Evolutionary conservation across 2,797 vertebrate species (phyloP), one percentile per base, ranked within the genome.

Genomic region (Platyrinchus mystaceus): DNA sequence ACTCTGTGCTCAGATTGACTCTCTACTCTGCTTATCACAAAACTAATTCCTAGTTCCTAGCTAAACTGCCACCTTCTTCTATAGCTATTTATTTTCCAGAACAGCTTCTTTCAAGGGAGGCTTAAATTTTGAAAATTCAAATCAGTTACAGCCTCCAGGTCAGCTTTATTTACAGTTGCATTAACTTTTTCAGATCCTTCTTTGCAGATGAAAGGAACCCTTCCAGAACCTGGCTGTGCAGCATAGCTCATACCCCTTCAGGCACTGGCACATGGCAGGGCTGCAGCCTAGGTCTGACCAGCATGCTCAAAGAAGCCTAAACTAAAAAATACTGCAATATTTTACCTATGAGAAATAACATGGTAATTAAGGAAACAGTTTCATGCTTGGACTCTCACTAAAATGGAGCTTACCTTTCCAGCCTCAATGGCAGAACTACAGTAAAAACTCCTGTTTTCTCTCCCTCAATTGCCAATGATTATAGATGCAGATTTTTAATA

Each of bases 21-120:
- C 70, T 70, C 66, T 74, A 11, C 30, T 59, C 37, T 32, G 50
- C 41, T 73, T 75, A 69, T 44, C 67, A 41, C 19, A 84, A 78
- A 73, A 46, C 23, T 60, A 63, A 37, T 81, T 59, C 16, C n/a
- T 67, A 49, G 23, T 82, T 88, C 95, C 50, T 49, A 49, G 21
- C 21, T 43, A 21, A 94, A 91, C 12, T 81, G 32, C 14, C 69
- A 78, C 39, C 47, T 63, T 75, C 26, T 22, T 66, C 76, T 69
- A 36, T n/a, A 16, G 62, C 34, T 86, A 59, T 50, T 77, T 90
- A 69, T 76, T 91, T 95, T 92, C 32, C 47, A 52, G 44, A 93
- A 76, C 5, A 81, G 22, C 7, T 71, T 69, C 37, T 69, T 93
- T 78, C 78, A 71, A 86, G 19, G 8, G 16, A 83, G 10, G 8